These are phyloP conservation scores for Taenaris catops DNA, from an alignment of 2,888 invertebrate species.

Conservation along the genomic window DNA sequence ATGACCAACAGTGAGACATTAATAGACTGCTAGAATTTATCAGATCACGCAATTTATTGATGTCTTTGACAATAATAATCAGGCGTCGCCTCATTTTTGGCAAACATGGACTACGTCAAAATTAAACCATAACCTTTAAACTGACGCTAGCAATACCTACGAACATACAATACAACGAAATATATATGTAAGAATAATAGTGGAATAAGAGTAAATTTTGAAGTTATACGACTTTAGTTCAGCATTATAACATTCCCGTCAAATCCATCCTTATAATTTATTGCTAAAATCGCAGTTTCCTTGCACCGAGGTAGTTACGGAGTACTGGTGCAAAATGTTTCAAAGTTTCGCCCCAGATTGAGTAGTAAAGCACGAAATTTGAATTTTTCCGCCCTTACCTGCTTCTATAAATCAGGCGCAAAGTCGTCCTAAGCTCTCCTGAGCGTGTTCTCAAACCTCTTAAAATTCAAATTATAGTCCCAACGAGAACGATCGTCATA, in stretches of 20 bases:
- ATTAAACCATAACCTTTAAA: too few species aligned
- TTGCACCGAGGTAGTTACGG: constrained; percentile 39
- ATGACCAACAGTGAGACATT: too few species aligned
- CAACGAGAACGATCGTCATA: constrained; percentile 25
- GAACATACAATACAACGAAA: too few species aligned
- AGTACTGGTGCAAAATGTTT: constrained; percentile 45
- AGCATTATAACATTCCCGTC: constrained; percentile 1
- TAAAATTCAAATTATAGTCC: constrained; percentile 69
- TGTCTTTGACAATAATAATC: too few species aligned
- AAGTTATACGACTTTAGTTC: neutral
- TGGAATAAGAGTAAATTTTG: too few species aligned
- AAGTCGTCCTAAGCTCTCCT: constrained; percentile 67
- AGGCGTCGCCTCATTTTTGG: too few species aligned
- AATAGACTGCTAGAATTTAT: too few species aligned
- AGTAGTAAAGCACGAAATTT: constrained; percentile 57
- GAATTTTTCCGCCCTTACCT: constrained; percentile 76
- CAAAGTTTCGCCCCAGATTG: constrained; percentile 33
- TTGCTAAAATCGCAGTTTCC: constrained; percentile 15
- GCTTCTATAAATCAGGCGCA: constrained; percentile 71
- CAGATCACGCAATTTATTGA: too few species aligned
- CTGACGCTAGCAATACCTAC: too few species aligned
- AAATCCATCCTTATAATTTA: constrained; percentile 13
- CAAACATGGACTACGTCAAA: too few species aligned
- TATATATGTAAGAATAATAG: too few species aligned
- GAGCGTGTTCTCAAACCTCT: constrained; percentile 62